Evolutionary conservation across 2,113 vertebrate genomes (phyloP), one percentile per base, ranked within the genome.

Genomic region (Halichoeres trimaculatus): DNA sequence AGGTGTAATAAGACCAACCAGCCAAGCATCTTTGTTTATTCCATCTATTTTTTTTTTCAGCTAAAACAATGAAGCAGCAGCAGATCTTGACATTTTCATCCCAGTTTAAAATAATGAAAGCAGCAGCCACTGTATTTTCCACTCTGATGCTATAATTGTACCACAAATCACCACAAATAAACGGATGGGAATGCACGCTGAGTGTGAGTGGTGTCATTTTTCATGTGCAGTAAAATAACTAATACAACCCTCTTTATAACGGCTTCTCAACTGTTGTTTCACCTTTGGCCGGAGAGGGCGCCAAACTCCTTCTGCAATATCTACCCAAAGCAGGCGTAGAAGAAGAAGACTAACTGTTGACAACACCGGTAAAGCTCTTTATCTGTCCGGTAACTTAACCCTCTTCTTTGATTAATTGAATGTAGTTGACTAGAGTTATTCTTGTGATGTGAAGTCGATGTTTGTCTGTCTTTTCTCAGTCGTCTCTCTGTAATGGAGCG

Each of bases 91-190:
- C 57, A 10, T 69, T 3, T 43, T 67, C 65, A 47, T 43, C 30
- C 35, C 62, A 1, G 57, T 34, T 20, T 57, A 30, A 30, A 30
- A 30, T 23, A 24, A 19, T 34, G 23, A 61, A 13, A 40, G 24
- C 61, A 67, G 80, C 66, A 54, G 23, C 47, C 56, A 23, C 38
- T 20, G 17, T 52, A 40, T 61, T 76, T 43, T 38, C 57, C 65
- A 83, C 72, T 64, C 61, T 43, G 80, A 86, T 80, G 83, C 76
- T 85, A 2, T 48, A 20, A 80, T 75, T 90, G 86, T 88, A 92
- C 83, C 75, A 89, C 78, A 78, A 30, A 84, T 79, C 72, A 85
- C 63, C 8, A 74, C 68, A 73, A 92, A 93, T 90, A 78, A 93
- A 92, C 83, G 45, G 70, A 89, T 88, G 76, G 74, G 86, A 89